Conservation (phyloP, 1,140 invertebrate genomes). For the Colletes gigas region DNA sequence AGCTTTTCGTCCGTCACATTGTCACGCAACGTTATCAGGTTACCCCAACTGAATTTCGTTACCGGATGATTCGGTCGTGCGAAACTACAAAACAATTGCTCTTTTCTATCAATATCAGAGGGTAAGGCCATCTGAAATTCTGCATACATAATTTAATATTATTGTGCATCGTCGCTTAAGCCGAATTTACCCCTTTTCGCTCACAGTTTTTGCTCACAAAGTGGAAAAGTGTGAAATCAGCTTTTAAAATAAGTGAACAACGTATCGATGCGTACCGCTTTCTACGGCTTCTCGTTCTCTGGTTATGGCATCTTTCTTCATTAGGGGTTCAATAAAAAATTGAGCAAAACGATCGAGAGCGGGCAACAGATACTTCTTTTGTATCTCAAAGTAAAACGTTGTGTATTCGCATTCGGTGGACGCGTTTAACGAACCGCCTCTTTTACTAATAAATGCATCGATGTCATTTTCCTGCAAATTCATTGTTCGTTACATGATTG, state of each 20-base stretch:
- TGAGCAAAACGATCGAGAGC: conserved; percentile 94
- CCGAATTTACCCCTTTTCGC: background rate
- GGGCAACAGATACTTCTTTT: conserved; percentile 87
- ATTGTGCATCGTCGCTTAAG: background rate
- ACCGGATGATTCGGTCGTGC: conserved; percentile 87
- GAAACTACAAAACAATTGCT: conserved; percentile 87
- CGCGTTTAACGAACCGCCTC: conserved; percentile 91
- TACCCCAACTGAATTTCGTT: conserved; percentile 92
- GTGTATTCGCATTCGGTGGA: conserved; percentile 92
- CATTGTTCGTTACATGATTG: background rate
- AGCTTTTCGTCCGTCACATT: conserved; percentile 85
- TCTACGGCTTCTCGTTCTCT: conserved; percentile 96
- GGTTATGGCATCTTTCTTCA: conserved; percentile 92
- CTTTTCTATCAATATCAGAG: conserved; percentile 85
- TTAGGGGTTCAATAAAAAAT: conserved; percentile 93
- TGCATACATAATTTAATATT: conserved; percentile 63
- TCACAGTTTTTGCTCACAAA: no score
- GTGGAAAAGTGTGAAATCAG: no score
- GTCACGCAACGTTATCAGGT: conserved; percentile 88
- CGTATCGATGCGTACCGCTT: conserved; percentile 84
- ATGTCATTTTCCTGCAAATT: conserved; percentile 88
- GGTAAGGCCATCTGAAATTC: conserved; percentile 89
- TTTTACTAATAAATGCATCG: conserved; percentile 89
- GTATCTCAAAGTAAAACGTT: conserved; percentile 93
- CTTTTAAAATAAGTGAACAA: background rate